Percentiles rank a stretch among this genome's conserved stretches.
Conservation (phyloP, 2,888 invertebrate genomes). For the Sisyra nigra region DNA sequence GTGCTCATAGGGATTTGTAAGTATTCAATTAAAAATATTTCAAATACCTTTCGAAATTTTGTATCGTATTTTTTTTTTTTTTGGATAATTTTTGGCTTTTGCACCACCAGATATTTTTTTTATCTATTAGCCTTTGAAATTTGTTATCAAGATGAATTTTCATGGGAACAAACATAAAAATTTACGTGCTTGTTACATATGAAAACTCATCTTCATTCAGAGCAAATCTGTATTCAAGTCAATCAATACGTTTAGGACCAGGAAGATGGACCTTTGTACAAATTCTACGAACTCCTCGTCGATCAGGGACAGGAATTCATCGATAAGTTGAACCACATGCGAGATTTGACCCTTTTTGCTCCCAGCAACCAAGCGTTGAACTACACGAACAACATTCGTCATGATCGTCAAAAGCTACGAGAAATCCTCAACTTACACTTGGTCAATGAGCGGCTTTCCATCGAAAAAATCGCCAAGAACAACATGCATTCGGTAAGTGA, state of each 20-base stretch:
- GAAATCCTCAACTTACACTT: conserved; percentile 73
- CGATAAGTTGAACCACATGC: conserved; percentile 47
- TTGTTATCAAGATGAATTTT: neutral
- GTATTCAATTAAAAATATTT: too few relatives aligned
- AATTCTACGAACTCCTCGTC: conserved; percentile 68
- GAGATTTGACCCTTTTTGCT: conserved; percentile 72
- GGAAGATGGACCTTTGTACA: conserved; percentile 59
- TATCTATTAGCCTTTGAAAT: too few relatives aligned
- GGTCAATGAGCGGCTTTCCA: conserved; percentile 56
- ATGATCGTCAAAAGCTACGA: conserved; percentile 50
- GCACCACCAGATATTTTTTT: too few relatives aligned
- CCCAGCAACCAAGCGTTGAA: conserved; percentile 81
- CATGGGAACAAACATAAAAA: neutral
- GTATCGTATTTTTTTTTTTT: too few relatives aligned
- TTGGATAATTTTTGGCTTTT: too few relatives aligned
- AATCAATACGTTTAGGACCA: conserved; percentile 33
- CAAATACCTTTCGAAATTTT: too few relatives aligned
- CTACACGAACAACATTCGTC: conserved; percentile 51
- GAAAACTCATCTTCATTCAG: too few relatives aligned
- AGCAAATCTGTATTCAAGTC: too few relatives aligned
- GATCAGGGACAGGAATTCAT: conserved; percentile 62
- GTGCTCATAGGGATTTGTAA: conserved; percentile 5
- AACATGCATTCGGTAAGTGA: conserved; percentile 48
- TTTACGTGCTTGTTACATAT: neutral
- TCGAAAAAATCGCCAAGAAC: conserved; percentile 57